Percentiles rank a stretch among this genome's conserved stretches.
Conservation (phyloP, 1,140 invertebrate species). For the Aphelinus certus region DNA sequence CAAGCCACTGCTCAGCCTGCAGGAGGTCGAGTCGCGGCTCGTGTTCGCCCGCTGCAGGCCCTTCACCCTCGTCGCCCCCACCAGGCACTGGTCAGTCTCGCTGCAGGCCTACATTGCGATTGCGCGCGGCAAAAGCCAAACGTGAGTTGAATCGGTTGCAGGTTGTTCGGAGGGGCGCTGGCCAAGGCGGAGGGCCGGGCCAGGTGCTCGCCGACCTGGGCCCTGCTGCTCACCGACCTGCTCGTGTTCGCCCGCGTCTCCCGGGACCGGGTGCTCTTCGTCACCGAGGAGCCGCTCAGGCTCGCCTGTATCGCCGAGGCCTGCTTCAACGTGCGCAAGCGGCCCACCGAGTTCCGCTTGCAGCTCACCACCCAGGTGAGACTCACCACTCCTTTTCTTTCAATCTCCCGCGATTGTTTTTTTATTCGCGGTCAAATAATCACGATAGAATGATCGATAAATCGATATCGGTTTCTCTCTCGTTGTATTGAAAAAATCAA, state of each 20-base stretch:
- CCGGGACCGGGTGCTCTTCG: slow-evolving; percentile 83
- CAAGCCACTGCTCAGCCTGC: slow-evolving; percentile 78
- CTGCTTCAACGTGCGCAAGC: slow-evolving; percentile 85
- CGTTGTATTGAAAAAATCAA: too few species aligned
- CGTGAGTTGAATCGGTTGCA: slow-evolving; percentile 27
- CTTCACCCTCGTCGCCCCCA: slow-evolving; percentile 81
- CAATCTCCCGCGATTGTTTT: slow-evolving; percentile 43
- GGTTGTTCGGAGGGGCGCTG: slow-evolving; percentile 84
- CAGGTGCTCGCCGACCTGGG: slow-evolving; percentile 81
- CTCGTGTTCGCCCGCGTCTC: slow-evolving; percentile 86
- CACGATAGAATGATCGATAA: too few species aligned
- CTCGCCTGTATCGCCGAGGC: slow-evolving; percentile 81
- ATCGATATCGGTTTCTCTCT: too few species aligned
- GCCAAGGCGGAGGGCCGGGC: slow-evolving; percentile 83
- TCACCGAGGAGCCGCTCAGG: slow-evolving; percentile 85
- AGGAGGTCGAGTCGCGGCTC: slow-evolving; percentile 83
- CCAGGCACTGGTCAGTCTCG: slow-evolving; percentile 75
- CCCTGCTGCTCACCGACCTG: slow-evolving; percentile 82
- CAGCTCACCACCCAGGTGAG: slow-evolving; percentile 50
- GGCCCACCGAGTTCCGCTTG: slow-evolving; percentile 65
- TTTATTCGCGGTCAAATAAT: too few species aligned
- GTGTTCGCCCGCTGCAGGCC: slow-evolving; percentile 90
- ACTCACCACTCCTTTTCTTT: slow-evolving; percentile 5
- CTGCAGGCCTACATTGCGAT: not conserved
- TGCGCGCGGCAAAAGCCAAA: not conserved